phyloP scores from a whole-genome alignment of 2,113 vertebrate genomes.

The Ariopsis seemanni region DNA sequence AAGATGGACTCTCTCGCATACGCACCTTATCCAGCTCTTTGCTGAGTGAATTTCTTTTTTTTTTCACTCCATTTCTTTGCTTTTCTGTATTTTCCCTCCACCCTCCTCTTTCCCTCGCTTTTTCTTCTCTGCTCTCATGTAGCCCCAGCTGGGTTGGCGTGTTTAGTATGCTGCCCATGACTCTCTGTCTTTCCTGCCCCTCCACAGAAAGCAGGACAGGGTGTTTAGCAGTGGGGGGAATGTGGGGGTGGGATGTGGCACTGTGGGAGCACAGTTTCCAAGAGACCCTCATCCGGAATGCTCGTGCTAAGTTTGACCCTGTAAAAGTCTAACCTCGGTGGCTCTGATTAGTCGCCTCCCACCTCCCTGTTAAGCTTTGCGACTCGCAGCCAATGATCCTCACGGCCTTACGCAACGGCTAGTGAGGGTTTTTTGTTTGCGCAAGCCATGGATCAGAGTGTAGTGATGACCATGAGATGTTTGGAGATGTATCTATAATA shows the following conservation, averaged over 20 bases:
- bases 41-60: neutral
- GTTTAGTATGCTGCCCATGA: conserved; percentile 61
- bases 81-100: conserved; percentile 18
- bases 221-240: conserved; percentile 23
- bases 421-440: conserved; percentile 3
- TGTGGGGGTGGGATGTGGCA: conserved; percentile 28
- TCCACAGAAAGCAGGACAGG: conserved; percentile 53
- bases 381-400: conserved; percentile 11
- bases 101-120: conserved; percentile 7
- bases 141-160: conserved; percentile 56
- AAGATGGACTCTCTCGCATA: conserved; percentile 2
- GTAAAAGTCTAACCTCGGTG: conserved; percentile 30
- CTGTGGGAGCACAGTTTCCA: conserved; percentile 55
- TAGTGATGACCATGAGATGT: conserved; percentile 3
- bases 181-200: conserved; percentile 55
- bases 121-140: conserved; percentile 40
- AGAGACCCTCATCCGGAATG: conserved; percentile 56
- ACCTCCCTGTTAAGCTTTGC: neutral
- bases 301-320: conserved; percentile 52
- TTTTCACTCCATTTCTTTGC: neutral
- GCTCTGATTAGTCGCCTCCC: neutral
- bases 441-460: conserved; percentile 7
- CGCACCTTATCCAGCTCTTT: conserved; percentile 1
- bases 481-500: neutral
- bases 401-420: conserved; percentile 1